These are phyloP conservation scores for Phenacoccus solenopsis DNA, from an alignment of 1,140 invertebrate species.

Conservation along the genomic window DNA sequence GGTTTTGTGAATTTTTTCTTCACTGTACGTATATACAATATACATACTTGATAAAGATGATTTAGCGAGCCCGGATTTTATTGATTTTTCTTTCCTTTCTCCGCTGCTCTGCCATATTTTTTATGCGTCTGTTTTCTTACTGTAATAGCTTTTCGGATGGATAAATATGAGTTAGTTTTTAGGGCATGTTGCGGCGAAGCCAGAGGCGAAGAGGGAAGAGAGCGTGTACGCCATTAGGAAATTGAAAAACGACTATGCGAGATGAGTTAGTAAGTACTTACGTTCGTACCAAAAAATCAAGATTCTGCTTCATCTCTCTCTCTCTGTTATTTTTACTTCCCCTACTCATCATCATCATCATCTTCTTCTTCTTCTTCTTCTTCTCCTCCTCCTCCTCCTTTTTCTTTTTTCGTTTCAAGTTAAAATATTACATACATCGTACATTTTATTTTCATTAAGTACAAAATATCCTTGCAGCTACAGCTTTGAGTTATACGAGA, in stretches of 20 bases:
- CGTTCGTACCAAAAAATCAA: no score
- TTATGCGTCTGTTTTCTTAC: constrained; percentile 17
- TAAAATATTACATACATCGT: no score
- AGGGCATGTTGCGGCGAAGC: neutral
- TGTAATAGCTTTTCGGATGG: constrained; percentile 17
- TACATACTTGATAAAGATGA: constrained; percentile 14
- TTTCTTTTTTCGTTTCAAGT: no score
- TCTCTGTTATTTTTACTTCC: no score
- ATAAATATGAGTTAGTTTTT: constrained; percentile 12
- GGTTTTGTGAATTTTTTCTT: constrained; percentile 7
- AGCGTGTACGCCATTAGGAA: neutral
- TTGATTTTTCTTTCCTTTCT: constrained; percentile 14
- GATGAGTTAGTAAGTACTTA: neutral
- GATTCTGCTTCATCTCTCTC: no score
- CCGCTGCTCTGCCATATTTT: neutral
- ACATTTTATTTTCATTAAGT: no score
- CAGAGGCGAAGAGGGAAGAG: neutral
- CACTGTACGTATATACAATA: constrained; percentile 5
- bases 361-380: no score
- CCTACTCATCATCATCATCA: no score
- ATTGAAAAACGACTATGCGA: constrained; percentile 1
- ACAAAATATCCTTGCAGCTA: no score
- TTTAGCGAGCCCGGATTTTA: constrained; percentile 14
- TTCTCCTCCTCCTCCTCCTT: no score
- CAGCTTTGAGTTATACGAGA: no score